phyloP scores from a whole-genome alignment of 2,797 vertebrate genomes.

The Sebastes glaucus region DNA sequence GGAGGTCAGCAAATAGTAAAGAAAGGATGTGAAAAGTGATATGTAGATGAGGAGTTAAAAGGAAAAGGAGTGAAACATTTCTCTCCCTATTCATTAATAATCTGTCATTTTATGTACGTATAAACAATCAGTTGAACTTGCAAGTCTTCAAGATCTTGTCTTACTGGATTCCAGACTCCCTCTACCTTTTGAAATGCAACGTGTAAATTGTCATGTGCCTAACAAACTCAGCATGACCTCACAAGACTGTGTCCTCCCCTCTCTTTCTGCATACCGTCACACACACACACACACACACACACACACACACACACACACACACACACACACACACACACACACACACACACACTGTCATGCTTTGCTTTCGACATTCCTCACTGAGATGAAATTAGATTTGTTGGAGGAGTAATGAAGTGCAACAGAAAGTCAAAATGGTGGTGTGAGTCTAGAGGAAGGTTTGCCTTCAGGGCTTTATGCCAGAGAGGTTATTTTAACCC shows the following conservation, averaged over 20 bases:
- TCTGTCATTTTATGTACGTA: not conserved
- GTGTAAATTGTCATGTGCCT: conserved; percentile 51
- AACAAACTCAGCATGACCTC: conserved; percentile 53
- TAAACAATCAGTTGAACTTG: not conserved
- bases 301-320: conserved; percentile 4
- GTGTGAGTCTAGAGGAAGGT: not conserved
- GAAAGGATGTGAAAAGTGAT: conserved; percentile 8
- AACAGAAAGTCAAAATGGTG: conserved; percentile 16
- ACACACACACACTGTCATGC: not conserved
- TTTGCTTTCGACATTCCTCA: conserved; percentile 56
- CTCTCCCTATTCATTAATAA: not conserved
- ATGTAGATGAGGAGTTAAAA: not conserved
- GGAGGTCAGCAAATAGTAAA: not conserved
- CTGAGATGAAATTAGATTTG: conserved; percentile 49
- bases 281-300: conserved; percentile 8
- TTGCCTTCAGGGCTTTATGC: not conserved
- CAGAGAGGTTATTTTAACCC: not conserved
- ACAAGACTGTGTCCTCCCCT: conserved; percentile 35
- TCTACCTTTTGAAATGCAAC: conserved; percentile 16
- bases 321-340: not conserved
- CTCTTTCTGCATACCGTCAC: not conserved
- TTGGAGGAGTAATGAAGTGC: conserved; percentile 19
- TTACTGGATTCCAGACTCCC: not conserved
- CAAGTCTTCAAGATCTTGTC: not conserved
- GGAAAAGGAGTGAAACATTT: not conserved